These are phyloP conservation scores for Sphinx pinastri DNA, from an alignment of 2,888 invertebrate species.

Conservation along the genomic window DNA sequence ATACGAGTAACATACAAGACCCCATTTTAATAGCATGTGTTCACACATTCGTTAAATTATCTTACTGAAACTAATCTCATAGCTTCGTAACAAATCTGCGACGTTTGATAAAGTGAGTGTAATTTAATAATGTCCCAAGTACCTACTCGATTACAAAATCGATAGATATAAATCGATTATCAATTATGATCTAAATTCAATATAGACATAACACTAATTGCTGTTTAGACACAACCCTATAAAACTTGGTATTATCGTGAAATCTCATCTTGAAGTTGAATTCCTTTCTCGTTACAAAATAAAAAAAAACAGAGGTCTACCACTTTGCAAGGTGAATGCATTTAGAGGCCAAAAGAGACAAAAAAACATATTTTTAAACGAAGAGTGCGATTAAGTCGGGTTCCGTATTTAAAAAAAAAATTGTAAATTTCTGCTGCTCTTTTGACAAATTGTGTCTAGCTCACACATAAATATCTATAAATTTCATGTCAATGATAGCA, in stretches of 20 bases:
- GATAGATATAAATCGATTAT: conserved; percentile 8
- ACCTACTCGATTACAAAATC: not conserved
- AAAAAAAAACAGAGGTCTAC: conserved; percentile 51
- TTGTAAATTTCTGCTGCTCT: not conserved
- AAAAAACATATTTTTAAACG: conserved; percentile 39
- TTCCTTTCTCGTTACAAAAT: conserved; percentile 41
- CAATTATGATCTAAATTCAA: not conserved
- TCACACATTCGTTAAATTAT: no score
- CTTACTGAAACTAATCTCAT: no score
- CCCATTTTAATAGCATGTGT: no score
- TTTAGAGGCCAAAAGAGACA: conserved; percentile 45
- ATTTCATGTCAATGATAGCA: no score
- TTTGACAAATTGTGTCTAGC: not conserved
- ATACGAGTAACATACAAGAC: no score
- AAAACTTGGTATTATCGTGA: conserved; percentile 37
- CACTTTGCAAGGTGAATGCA: conserved; percentile 54
- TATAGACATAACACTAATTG: not conserved
- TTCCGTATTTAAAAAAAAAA: not conserved
- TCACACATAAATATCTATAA: no score
- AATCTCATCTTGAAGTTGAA: conserved; percentile 41
- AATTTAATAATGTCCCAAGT: not conserved
- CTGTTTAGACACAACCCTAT: not conserved
- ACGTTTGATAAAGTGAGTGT: not conserved
- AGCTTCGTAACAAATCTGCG: no score
- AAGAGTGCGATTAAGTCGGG: not conserved